A percentile compares a stretch with the other conserved stretches of the same genome.
Conservation (phyloP, 2,888 invertebrate species). For the Sarcophaga variegata region DNA sequence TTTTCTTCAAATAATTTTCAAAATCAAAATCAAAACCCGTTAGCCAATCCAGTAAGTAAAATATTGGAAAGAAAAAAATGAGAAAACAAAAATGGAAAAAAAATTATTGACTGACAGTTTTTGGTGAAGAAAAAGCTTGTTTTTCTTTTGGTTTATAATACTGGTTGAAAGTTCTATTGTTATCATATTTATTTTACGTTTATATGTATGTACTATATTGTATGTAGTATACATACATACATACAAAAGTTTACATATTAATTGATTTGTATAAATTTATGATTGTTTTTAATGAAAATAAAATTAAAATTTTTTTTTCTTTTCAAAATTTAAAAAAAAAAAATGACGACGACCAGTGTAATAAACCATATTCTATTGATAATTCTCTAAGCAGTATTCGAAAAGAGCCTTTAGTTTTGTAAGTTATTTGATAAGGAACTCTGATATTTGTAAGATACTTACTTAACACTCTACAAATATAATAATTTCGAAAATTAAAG, state of each 20-base stretch:
- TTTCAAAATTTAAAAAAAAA: slow-evolving; percentile 11
- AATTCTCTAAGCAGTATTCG: slow-evolving; percentile 83
- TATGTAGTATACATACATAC: too few relatives aligned
- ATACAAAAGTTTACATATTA: too few relatives aligned
- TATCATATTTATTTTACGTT: background rate
- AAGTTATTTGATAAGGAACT: slow-evolving; percentile 74
- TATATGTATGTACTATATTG: background rate
- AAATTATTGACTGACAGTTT: background rate
- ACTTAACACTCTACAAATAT: slow-evolving; percentile 37
- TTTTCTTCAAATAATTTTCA: slow-evolving; percentile 4
- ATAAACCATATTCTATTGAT: slow-evolving; percentile 78
- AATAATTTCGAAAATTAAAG: background rate
- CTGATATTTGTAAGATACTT: slow-evolving; percentile 50
- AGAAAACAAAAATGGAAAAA: too few relatives aligned
- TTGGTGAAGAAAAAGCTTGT: slow-evolving; percentile 49
- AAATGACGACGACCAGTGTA: slow-evolving; percentile 78
- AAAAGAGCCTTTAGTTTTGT: slow-evolving; percentile 81
- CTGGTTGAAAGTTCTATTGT: slow-evolving; percentile 52
- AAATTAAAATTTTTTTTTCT: background rate
- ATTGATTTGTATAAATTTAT: slow-evolving; percentile 1
- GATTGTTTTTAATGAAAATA: background rate
- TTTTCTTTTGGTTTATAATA: slow-evolving; percentile 67
- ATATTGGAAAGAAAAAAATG: too few relatives aligned
- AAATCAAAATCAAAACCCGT: slow-evolving; percentile 8
- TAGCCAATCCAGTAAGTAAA: slow-evolving; percentile 31